Base-by-base conservation (phyloP, 2,113 vertebrate genomes). In the Monopterus albus region DNA sequence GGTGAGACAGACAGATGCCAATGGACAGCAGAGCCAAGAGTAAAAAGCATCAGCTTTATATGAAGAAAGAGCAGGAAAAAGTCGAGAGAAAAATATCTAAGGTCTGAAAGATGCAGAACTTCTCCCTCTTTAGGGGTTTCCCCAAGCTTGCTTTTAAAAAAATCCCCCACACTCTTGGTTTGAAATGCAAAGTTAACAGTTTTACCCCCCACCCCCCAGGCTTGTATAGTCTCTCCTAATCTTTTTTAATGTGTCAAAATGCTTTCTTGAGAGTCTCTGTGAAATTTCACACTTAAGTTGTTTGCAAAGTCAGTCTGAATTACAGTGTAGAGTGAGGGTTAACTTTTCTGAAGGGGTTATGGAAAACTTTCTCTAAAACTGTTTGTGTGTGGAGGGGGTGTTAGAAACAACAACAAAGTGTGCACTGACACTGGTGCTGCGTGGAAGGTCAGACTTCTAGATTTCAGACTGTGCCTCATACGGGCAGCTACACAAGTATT, bases 141-240 rank as follows among this genome's bases (percentile, higher is more conserved):
- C 86, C 85, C 77, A 52, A 81, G 87, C 82, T 81, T 74, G 61
- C 68, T 76, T 62, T 7, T 26, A 53, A 70, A 59, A 70, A 75
- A 80, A 75, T 67, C 55, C 81, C 68, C 81, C 73, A 72, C 80
- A 75, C 86, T 85, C 6, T 69, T 71, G 80, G 83, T 85, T 90
- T 91, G 80, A 88, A 92, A 90, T 92, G 92, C 90, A 91, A 91
- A 93, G 87, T 91, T 89, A 90, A 91, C 91, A 92, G 89, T 91
- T 91, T 92, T 86, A 76, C 75, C 80, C 66, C 80, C 83, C 84
- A 86, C 72, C 78, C 87, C 66, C 64, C 64, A 89, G 91, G 88
- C 83, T 68, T 75, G 84, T 83, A 81, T 84, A 88, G 88, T 91
- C 85, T 84, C 87, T 93, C 90, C 87, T 92, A 91, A 92, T 92